Evolutionary conservation across 2,797 vertebrate genomes (phyloP).

Genomic region (Eleutherodactylus coqui): DNA sequence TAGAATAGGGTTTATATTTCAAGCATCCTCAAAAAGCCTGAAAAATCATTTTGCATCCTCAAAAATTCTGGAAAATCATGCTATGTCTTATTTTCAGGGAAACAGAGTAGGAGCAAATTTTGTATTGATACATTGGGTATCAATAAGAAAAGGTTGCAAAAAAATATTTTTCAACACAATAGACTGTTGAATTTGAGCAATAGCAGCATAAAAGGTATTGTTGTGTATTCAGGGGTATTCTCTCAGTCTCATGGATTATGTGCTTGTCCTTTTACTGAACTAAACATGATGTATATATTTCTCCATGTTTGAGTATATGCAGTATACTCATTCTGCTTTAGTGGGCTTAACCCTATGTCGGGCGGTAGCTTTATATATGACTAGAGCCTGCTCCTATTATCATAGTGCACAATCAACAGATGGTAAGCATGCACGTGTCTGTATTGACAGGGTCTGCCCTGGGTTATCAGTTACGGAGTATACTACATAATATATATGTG

Average conservation of each 20-base stretch:
- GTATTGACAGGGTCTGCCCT: not conserved
- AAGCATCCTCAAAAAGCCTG: too few relatives aligned
- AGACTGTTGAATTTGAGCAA: not conserved
- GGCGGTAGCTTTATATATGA: not conserved
- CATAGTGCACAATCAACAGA: constrained; percentile 19
- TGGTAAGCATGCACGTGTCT: constrained; percentile 39
- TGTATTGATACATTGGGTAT: too few relatives aligned
- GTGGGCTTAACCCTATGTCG: not conserved
- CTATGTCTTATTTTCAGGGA: too few relatives aligned
- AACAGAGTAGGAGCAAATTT: not conserved
- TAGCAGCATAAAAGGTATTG: not conserved
- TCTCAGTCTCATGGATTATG: too few relatives aligned
- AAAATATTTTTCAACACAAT: too few relatives aligned
- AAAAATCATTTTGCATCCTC: too few relatives aligned
- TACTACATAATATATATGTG: constrained; percentile 41
- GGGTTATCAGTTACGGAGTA: constrained; percentile 14
- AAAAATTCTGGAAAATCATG: too few relatives aligned
- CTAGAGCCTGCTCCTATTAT: not conserved
- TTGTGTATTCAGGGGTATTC: not conserved
- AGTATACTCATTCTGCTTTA: not conserved
- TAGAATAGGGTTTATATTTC: too few relatives aligned
- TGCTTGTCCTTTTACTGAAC: not conserved
- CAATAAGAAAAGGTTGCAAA: too few relatives aligned
- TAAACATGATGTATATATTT: not conserved
- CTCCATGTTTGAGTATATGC: not conserved